Base-by-base conservation (phyloP, 1,140 invertebrate genomes). In the Lordiphosa collinella region DNA sequence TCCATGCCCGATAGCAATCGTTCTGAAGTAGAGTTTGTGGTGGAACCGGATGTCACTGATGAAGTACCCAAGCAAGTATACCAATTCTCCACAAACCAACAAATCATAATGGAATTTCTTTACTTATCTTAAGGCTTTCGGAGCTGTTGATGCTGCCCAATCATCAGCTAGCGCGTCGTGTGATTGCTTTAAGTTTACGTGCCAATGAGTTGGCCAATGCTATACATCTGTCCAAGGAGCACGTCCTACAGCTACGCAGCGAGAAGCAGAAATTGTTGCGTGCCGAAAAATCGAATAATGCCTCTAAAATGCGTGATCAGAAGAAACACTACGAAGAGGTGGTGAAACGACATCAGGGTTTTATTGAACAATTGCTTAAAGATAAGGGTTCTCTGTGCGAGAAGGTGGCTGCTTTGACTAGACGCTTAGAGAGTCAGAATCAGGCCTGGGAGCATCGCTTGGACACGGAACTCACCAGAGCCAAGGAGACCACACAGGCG, bases 381-480 rank as follows among this genome's bases (percentile, higher is more conserved):
- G 94, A 94, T 61, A 94, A 94, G 69, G 92, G 91, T 25, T 86
- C 90, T 0, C 82, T 94, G 10, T 93, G 91, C 49, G 92, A 93
- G 46, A 93, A 93, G 84, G 93, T 93, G 46, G 92, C 93, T 36
- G 89, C 90, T 1, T 76, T 94, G 89, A 66, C 90, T 88, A 32
- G 92, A 87, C 82, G 88, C 11, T 46, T 89, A 37, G 60, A 91
- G 82, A 71, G 76, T 90, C 54, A 92, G 91, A 89, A 89, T 48
- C 86, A 88, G 36, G 91, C 91, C 2, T 85, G 92, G 35, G 91
- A 93, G 14, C 93, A 94, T 29, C 91, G 92, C 51, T 91, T 94
- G 57, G 87, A 90, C 12, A 90, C 93, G 0, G 93, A 94, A 67
- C 56, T 94, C 9, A 90, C 92, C 36, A 90, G 92, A 14, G 88